Conservation (phyloP, 2,113 vertebrate species). For the Stigmatopora nigra region DNA sequence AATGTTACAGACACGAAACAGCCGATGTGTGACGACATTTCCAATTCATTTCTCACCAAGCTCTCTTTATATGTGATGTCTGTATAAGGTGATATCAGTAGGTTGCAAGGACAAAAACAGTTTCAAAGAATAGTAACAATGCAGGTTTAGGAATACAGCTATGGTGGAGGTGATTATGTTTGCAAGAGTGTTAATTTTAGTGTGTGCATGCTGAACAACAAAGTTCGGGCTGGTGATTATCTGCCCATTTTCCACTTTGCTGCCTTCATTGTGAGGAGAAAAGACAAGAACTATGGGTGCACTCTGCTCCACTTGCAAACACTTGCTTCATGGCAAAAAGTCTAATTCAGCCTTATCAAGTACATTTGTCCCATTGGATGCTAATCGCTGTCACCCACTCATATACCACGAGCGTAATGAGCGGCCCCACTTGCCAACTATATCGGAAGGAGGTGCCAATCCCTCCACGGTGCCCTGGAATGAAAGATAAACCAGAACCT, state of each 20-base stretch:
- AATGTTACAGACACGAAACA: too few relatives aligned
- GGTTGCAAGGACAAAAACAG: slow-evolving; percentile 38
- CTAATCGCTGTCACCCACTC: slow-evolving; percentile 57
- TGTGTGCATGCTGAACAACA: slow-evolving; percentile 12
- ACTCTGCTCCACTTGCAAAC: slow-evolving; percentile 43
- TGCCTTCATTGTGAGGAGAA: slow-evolving; percentile 49
- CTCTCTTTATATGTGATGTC: too few relatives aligned
- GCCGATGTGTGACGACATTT: too few relatives aligned
- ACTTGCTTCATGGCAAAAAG: slow-evolving; percentile 37
- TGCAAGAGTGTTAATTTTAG: not conserved
- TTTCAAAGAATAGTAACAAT: slow-evolving; percentile 52
- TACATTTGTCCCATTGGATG: slow-evolving; percentile 44
- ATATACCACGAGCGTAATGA: slow-evolving; percentile 40
- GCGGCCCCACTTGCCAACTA: slow-evolving; percentile 38
- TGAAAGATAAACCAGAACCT: slow-evolving; percentile 45
- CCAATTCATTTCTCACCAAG: too few relatives aligned
- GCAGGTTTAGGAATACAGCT: not conserved
- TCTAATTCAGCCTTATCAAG: slow-evolving; percentile 49
- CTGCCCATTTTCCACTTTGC: slow-evolving; percentile 56
- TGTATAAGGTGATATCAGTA: slow-evolving; percentile 35
- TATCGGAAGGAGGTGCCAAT: slow-evolving; percentile 38
- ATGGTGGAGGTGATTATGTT: not conserved
- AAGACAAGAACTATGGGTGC: slow-evolving; percentile 39
- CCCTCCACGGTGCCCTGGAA: slow-evolving; percentile 34
- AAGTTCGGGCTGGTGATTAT: slow-evolving; percentile 46